Conservation (phyloP, 2,113 vertebrate genomes). For the Riparia riparia region DNA sequence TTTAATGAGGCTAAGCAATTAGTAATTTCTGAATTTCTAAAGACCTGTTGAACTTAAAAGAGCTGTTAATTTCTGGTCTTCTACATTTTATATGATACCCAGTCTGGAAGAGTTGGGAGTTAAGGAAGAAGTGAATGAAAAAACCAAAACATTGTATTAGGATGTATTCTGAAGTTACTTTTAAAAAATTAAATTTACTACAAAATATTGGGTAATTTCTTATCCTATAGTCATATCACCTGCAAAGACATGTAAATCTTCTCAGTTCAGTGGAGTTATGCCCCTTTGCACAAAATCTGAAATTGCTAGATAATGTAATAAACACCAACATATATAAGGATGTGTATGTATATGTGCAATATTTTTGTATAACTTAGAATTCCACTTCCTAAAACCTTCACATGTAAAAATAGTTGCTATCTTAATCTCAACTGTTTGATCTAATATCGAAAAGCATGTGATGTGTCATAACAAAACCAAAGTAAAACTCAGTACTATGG, state of each 20-base stretch:
- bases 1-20: neutral
- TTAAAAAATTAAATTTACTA: neutral
- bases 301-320: neutral
- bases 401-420: neutral
- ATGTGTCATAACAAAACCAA: neutral
- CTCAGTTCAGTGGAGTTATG: neutral
- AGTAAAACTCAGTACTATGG: neutral
- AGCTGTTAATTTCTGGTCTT: neutral
- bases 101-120: neutral
- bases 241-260: neutral
- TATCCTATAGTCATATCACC: neutral
- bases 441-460: neutral
- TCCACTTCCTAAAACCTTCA: neutral
- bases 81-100: neutral
- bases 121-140: neutral
- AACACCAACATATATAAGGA: fast-evolving
- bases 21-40: neutral
- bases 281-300: neutral
- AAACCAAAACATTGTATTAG: neutral
- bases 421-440: neutral
- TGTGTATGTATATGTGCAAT: neutral
- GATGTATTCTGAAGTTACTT: neutral
- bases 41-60: neutral
- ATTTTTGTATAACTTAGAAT: neutral
- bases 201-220: neutral